Percentiles rank a stretch among this genome's conserved stretches.
Evolutionary conservation across 2,797 vertebrate species (phyloP).

Genomic region (Tinamus major): DNA sequence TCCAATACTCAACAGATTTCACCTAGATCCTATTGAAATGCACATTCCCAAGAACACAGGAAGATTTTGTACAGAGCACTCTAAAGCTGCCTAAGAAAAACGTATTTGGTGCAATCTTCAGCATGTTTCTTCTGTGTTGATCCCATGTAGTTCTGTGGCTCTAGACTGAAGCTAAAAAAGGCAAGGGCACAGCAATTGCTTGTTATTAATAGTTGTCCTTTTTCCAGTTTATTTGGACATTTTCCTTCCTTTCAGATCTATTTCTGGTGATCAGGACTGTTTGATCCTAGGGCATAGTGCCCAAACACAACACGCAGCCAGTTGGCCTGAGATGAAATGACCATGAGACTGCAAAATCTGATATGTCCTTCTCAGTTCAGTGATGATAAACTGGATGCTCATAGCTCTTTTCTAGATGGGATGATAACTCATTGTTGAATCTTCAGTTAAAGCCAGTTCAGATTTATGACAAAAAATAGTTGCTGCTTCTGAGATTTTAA

Average conservation of each 20-base stretch:
- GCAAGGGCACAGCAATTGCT: neutral
- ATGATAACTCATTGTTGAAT: neutral
- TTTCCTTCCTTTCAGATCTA: neutral
- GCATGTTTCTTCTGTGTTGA: neutral
- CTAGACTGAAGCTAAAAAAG: neutral
- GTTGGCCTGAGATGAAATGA: neutral
- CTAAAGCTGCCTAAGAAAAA: neutral
- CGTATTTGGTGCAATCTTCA: neutral
- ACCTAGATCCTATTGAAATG: neutral
- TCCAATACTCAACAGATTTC: neutral
- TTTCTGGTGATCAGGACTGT: neutral
- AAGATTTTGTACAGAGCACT: neutral
- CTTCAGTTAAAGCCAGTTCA: conserved; percentile 24
- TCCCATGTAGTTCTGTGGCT: neutral
- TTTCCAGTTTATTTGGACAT: neutral
- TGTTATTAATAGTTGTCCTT: neutral
- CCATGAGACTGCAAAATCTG: conserved; percentile 4
- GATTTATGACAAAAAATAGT: neutral
- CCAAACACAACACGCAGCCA: neutral
- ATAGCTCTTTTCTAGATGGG: neutral
- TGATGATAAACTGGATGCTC: neutral
- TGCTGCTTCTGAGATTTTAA: neutral
- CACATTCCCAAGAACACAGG: neutral
- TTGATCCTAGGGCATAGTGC: neutral
- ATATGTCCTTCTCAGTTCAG: conserved; percentile 35